Evolutionary conservation across 1,140 invertebrate species (phyloP), one percentile per base, ranked within the genome.

Genomic region (Drosophila funebris): DNA sequence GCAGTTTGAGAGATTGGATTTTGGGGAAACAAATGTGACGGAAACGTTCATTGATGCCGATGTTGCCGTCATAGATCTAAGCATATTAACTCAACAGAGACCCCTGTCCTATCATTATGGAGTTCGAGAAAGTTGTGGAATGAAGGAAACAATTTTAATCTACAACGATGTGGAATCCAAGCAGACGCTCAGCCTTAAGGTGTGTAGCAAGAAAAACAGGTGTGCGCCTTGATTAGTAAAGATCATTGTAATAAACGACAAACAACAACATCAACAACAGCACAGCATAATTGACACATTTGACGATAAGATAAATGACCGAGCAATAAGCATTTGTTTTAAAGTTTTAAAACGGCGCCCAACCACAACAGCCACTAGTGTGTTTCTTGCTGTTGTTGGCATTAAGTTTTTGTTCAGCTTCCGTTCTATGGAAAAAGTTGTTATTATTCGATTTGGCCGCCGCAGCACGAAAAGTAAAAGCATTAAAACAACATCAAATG

Each of bases 131-230:
- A 99, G 97, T 92, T 99, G 99, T 94, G 96, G 96, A 44, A 99
- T 99, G 98, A 98, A 97, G 90, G 97, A 99, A 91, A 99, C 99
- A 92, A 97, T 99, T 66, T 92, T 99, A 9, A 93, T 99, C 2
- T 98, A 96, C 90, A 97, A 98, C 94, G 98, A 99, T 93, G 94
- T 94, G 73, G 96, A 98, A 92, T 94, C 95, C 2, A 97, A 98
- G 92, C 94, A 96, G 64, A 97, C 97, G 16, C 91, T 97, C 57
- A 93, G 96, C 69, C 93, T 98, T 29, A 97, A 97, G 94, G 96
- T 97, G 93, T 44, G 90, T 84, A 48, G 16, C 20, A 13, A 18
- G 6, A 43, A 27, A 31, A 52, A 39, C 57, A 57, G 27, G 33
- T 67, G 60, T 44, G 43, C 60, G 41, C 27, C 43, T 64, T 57